Evolutionary conservation across 1,140 invertebrate species (phyloP).

Genomic region (Pseudomyrmex concolor): DNA sequence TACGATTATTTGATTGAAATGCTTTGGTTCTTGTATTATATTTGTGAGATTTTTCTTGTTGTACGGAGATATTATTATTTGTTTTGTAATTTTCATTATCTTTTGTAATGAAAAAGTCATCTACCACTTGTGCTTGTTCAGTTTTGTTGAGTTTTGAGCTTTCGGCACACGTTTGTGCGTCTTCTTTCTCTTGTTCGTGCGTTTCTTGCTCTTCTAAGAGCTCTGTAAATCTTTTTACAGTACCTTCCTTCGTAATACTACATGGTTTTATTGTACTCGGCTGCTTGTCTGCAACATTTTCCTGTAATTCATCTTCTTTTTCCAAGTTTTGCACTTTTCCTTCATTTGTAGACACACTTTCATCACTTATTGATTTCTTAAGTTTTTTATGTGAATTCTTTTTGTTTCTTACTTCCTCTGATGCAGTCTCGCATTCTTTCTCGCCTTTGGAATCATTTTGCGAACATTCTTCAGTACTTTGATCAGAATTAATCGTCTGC

Average conservation of each 20-base stretch:
- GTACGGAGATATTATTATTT: neutral
- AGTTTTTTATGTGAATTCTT: neutral
- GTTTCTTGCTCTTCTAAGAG: slow-evolving; percentile 65
- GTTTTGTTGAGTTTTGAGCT: neutral
- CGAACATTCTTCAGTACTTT: neutral
- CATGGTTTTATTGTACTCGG: slow-evolving; percentile 40
- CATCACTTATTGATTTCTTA: neutral
- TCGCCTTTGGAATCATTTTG: neutral
- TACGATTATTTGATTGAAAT: neutral
- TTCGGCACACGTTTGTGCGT: slow-evolving; percentile 27
- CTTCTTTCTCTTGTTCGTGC: neutral
- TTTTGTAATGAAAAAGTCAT: slow-evolving; percentile 77
- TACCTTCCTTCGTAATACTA: slow-evolving; percentile 71
- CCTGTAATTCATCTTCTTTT: neutral
- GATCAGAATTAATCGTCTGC: neutral
- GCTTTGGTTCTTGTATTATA: neutral
- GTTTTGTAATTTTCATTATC: slow-evolving; percentile 70
- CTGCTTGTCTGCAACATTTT: neutral
- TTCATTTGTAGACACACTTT: neutral
- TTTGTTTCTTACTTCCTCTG: neutral
- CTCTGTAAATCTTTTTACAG: slow-evolving; percentile 76
- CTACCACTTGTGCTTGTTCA: slow-evolving; percentile 67
- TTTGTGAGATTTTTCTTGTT: neutral
- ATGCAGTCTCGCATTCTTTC: neutral
- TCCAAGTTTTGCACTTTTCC: neutral